Conservation (phyloP, 2,797 vertebrate genomes). For the Melopsittacus undulatus region DNA sequence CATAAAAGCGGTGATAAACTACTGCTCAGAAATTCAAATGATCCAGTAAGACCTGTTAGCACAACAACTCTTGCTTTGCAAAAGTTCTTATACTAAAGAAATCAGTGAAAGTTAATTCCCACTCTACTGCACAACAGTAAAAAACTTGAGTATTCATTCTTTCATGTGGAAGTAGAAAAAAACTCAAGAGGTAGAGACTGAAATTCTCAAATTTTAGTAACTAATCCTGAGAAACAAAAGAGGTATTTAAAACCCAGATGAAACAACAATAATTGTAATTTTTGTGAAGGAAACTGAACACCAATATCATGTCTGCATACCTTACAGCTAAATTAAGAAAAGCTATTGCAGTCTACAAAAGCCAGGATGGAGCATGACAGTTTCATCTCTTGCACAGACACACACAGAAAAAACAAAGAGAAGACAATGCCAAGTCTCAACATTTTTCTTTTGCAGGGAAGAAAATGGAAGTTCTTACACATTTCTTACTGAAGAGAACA, state of each 20-base stretch:
- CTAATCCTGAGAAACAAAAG: not conserved
- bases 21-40: not conserved
- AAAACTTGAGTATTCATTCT: not conserved
- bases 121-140: not conserved
- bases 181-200: not conserved
- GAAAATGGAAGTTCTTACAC: not conserved
- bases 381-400: not conserved
- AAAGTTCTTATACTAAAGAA: not conserved
- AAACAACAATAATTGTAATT: not conserved
- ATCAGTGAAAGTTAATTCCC: not conserved
- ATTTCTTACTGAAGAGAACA: not conserved
- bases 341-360: not conserved
- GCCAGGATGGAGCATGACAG: rapidly evolving
- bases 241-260: not conserved
- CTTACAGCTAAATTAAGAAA: not conserved
- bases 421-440: not conserved
- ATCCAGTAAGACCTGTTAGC: not conserved
- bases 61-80: not conserved
- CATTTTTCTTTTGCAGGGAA: not conserved
- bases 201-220: not conserved
- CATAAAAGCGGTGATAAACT: not conserved
- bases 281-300: not conserved
- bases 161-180: rapidly evolving
- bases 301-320: not conserved
- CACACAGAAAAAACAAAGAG: not conserved